Conservation (phyloP, 2,888 invertebrate species). For the Acheta domesticus region DNA sequence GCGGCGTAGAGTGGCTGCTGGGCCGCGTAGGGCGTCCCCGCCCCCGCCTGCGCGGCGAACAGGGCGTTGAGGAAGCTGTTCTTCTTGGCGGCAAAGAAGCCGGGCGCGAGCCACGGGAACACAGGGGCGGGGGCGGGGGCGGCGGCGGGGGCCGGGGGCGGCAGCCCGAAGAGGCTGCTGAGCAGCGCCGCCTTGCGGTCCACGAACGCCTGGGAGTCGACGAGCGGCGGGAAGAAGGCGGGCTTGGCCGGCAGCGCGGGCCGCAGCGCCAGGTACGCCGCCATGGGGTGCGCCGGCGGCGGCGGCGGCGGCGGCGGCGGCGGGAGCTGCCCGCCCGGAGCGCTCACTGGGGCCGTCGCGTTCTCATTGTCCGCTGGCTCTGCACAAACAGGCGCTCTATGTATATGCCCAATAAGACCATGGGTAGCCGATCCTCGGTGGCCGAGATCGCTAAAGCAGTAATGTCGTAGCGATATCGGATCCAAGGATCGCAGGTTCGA, state of each 20-base stretch:
- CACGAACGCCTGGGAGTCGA: not conserved
- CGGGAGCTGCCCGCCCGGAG: not conserved
- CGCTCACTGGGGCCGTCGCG: too few species aligned
- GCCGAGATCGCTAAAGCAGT: too few species aligned
- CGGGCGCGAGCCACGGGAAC: not conserved
- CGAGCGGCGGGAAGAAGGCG: not conserved
- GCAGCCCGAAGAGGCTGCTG: not conserved
- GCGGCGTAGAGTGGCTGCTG: slow-evolving; percentile 26
- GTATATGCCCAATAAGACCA: too few species aligned
- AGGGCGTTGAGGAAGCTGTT: not conserved
- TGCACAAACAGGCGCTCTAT: too few species aligned
- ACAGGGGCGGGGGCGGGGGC: not conserved
- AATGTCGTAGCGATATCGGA: too few species aligned
- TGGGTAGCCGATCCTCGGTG: too few species aligned
- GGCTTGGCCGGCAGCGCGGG: not conserved
- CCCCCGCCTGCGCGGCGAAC: not conserved
- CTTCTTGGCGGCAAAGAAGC: not conserved
- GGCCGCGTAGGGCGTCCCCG: not conserved
- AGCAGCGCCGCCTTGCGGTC: not conserved
- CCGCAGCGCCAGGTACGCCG: not conserved
- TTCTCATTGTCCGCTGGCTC: too few species aligned
- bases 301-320: not conserved
- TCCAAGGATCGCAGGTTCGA: too few species aligned
- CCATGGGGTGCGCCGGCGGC: not conserved
- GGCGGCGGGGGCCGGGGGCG: not conserved